Base-by-base conservation (phyloP, 2,888 invertebrate genomes). In the Reticulitermes lucifugus region DNA sequence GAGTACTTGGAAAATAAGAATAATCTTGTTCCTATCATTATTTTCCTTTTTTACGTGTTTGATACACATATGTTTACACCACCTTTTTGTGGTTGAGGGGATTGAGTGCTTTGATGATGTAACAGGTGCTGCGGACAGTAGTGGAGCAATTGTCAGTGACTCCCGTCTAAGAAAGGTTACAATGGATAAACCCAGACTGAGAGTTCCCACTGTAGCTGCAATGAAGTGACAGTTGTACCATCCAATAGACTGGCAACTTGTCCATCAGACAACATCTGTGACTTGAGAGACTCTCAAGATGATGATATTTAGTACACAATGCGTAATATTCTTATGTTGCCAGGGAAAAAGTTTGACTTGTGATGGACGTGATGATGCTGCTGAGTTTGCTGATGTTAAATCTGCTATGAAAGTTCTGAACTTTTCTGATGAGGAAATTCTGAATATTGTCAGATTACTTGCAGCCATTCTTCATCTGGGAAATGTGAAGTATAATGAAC, bases 361-460 rank as follows among this genome's bases (percentile, higher is more conserved):
- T 89, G 96, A 96, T 82, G 97, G 97, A 0, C 92, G 97, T 83
- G 95, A 97, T 89, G 98, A 99, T 90, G 93, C 94, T 0, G 91
- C 95, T 87, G 98, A 98, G 89, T 98, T 98, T 91, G 94, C 96
- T 4, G 96, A 97, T 88, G 96, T 99, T 86, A 93, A 96, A 86
- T 96, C 96, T 0, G 98, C 99, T n/a, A 96, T 98, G 94, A 97
- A 97, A 91, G 96, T 98, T 0, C 93, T 98, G 0, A 96, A 96
- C 90, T 98, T 98, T 89, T 92, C 94, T 12, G 96, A 98, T 77
- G 93, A 94, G 55, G 98, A 98, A 89, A 94, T 97, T 55, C 95
- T 95, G 94, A 95, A 96, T 87, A 95, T 98, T 84, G 94, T 98
- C 87, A 95, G 95, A 89, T 92, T 99, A 5, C 91, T 99, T 2